Conservation (phyloP, 2,888 invertebrate genomes). For the Hololepta plana region DNA sequence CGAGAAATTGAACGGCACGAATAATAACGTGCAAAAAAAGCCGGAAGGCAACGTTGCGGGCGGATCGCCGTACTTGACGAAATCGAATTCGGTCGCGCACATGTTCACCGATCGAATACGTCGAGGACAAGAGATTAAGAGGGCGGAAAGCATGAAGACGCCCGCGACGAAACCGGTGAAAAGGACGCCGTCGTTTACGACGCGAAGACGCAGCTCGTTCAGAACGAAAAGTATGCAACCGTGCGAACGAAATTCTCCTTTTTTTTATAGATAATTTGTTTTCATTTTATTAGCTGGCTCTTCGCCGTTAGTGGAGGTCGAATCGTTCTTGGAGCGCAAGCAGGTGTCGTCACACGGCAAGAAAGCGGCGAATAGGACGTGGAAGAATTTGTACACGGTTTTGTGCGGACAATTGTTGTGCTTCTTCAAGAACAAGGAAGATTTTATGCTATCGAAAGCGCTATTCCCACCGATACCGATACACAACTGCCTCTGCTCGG, state of each 20-base stretch:
- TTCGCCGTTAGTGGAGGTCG: slow-evolving; percentile 88
- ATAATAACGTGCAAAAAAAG: slow-evolving; percentile 17
- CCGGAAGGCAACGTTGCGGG: slow-evolving; percentile 11
- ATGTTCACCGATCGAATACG: slow-evolving; percentile 35
- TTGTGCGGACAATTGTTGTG: slow-evolving; percentile 92
- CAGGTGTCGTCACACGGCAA: slow-evolving; percentile 91
- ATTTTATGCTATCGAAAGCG: slow-evolving; percentile 76
- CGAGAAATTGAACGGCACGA: slow-evolving; percentile 18
- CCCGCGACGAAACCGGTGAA: slow-evolving; percentile 57
- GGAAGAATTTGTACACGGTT: slow-evolving; percentile 90
- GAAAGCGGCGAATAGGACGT: slow-evolving; percentile 84
- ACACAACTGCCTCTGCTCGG: slow-evolving; percentile 60
- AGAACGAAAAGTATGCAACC: slow-evolving; percentile 44
- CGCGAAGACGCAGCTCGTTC: slow-evolving; percentile 76
- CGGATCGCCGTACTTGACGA: slow-evolving; percentile 30
- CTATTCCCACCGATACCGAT: slow-evolving; percentile 75
- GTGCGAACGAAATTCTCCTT: slow-evolving; percentile 1
- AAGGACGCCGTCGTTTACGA: slow-evolving; percentile 89
- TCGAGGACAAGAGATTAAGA: slow-evolving; percentile 48
- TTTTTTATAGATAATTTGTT: slow-evolving; percentile 1
- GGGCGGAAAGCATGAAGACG: slow-evolving; percentile 81
- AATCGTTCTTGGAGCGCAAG: slow-evolving; percentile 82
- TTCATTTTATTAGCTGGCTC: no score
- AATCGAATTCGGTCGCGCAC: slow-evolving; percentile 39
- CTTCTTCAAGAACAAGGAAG: slow-evolving; percentile 92